Conservation (phyloP, 35 echinoderm and acorn worm species). For the Lytechinus pictus region DNA sequence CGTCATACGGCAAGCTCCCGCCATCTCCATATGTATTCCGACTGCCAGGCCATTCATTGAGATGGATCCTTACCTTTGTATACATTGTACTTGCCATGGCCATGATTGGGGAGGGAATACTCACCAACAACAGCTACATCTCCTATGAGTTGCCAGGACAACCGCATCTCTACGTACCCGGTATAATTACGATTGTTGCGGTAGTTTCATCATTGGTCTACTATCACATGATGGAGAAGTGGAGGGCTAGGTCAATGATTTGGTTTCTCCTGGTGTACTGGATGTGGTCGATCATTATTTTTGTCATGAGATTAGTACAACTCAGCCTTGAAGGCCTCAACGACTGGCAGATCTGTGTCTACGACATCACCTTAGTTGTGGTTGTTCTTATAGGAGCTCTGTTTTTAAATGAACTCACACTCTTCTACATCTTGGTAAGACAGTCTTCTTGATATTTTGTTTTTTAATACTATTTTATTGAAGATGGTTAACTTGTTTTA, state of each 20-base stretch:
- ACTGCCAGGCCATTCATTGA: constrained; percentile 63
- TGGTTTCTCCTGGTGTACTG: constrained; percentile 59
- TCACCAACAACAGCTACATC: constrained; percentile 61
- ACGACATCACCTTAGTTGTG: not conserved
- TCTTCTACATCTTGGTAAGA: not conserved
- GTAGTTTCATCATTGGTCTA: not conserved
- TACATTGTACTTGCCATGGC: constrained; percentile 52
- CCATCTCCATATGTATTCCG: constrained; percentile 51
- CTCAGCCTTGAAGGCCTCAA: not conserved
- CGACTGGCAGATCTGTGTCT: not conserved
- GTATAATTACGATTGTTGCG: constrained; percentile 19
- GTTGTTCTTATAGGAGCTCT: not conserved
- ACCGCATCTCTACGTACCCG: constrained; percentile 60
- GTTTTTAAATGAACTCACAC: not conserved
- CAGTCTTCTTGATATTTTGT: not conserved
- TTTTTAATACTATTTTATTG: not conserved
- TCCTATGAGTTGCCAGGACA: not conserved
- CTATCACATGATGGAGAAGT: constrained; percentile 71
- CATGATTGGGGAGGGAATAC: constrained; percentile 67
- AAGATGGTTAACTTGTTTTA: too few relatives aligned
- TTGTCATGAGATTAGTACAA: constrained; percentile 44
- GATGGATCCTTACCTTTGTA: constrained; percentile 63
- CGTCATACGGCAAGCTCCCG: not conserved
- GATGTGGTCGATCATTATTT: constrained; percentile 15
- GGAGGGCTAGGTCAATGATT: constrained; percentile 51